phyloP scores from a whole-genome alignment of 2,797 vertebrate species.

The Phalanger gymnotis region DNA sequence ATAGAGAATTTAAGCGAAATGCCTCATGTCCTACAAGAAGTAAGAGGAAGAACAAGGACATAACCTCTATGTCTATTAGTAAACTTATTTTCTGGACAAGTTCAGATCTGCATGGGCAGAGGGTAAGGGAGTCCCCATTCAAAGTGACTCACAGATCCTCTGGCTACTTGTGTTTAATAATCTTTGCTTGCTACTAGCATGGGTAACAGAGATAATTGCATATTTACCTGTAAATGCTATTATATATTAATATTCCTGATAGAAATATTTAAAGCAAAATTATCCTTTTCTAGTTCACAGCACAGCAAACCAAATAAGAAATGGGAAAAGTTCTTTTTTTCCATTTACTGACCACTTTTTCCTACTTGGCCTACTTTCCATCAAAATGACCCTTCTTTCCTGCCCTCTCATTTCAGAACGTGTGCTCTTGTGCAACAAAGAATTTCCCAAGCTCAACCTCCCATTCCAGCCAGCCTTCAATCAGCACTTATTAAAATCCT shows the following conservation, averaged over 20 bases:
- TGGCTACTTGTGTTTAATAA: background rate
- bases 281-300: background rate
- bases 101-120: background rate
- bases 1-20: background rate
- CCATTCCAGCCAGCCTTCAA: background rate
- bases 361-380: slow-evolving; percentile 28
- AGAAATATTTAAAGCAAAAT: background rate
- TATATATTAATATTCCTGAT: background rate
- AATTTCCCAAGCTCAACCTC: background rate
- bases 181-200: background rate
- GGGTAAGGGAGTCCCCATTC: background rate
- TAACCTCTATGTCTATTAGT: background rate
- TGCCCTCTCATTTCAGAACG: background rate
- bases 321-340: slow-evolving; percentile 8
- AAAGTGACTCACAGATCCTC: background rate
- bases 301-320: background rate
- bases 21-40: background rate
- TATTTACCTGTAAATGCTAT: background rate
- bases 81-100: background rate
- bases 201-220: background rate
- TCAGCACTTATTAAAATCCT: slow-evolving; percentile 7
- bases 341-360: background rate
- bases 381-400: background rate
- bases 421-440: background rate
- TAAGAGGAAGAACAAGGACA: background rate